Evolutionary conservation across 2,113 vertebrate genomes (phyloP), one percentile per base, ranked within the genome.

Genomic region (Scomber scombrus): DNA sequence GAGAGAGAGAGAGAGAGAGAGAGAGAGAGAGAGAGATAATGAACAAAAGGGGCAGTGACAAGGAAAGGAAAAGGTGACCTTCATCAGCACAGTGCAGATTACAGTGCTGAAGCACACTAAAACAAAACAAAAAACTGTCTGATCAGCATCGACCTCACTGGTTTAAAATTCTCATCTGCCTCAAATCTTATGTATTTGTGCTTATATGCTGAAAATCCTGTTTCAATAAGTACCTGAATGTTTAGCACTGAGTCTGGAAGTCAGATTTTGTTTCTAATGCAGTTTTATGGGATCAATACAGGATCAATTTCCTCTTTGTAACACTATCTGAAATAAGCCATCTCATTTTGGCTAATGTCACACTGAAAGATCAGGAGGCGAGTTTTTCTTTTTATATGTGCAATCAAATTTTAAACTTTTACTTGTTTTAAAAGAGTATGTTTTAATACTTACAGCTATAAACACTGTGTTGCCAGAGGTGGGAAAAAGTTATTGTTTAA

Each of bases 61-160:
- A 65, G 40, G 46, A 56, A 61, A 61, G 63, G 13, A n/a, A 69
- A 66, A 78, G 73, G 74, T 87, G 77, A 91, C 82, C 71, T 81
- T 89, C 57, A 83, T 81, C 72, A 77, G 61, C 21, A 14, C 14
- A 26, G 45, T 60, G 64, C 31, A 78, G 49, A 83, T 54, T 31
- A 58, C 11, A 76, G 16, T 6, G 49, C 31, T 45, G 23, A 54
- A 58, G n/a, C 16, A 51, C 29, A 40, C 12, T 56, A 40, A 40
- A 40, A 34, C 31, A 40, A 8, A 8, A 9, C 5, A 40, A 40
- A 8, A 40, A 40, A 40, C 15, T 23, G 21, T 57, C 13, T 82
- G 51, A 80, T 26, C 31, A 71, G 47, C n/a, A n/a, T 75, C 50
- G 71, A 72, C 46, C 54, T 49, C 67, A 51, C 11, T 64, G 43